phyloP scores from a whole-genome alignment of 92 coral and sea anemone genomes.

The Phenganax stokvisi region DNA sequence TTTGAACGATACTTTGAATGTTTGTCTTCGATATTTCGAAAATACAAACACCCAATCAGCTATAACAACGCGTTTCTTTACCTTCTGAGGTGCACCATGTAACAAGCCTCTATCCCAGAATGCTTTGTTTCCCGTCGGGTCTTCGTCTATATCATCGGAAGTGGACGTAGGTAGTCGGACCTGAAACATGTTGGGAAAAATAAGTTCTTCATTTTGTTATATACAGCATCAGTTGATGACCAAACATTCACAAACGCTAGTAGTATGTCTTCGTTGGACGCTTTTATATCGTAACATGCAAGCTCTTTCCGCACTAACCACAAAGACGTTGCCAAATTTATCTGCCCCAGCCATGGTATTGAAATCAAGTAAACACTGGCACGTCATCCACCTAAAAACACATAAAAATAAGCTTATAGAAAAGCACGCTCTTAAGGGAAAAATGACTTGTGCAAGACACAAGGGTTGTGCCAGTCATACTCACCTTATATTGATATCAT shows the following conservation, averaged over 20 bases:
- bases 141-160: constrained; percentile 90
- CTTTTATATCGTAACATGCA: not conserved
- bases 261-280: not conserved
- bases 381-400: constrained; percentile 77
- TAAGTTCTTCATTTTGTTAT: not conserved
- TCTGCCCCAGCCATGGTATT: constrained; percentile 90
- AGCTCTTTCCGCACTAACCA: constrained; percentile 52
- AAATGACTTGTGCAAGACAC: not conserved
- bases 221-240: too few relatives aligned
- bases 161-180: constrained; percentile 74
- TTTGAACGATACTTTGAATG: too few relatives aligned
- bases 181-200: constrained; percentile 27
- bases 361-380: constrained; percentile 75
- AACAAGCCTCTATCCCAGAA: constrained; percentile 98
- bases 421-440: not conserved
- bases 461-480: not conserved
- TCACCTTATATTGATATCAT: constrained; percentile 94
- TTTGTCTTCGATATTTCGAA: too few relatives aligned
- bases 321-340: constrained; percentile 89
- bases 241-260: too few relatives aligned
- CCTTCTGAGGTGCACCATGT: constrained; percentile 98
- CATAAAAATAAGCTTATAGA: not conserved
- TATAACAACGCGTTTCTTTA: not conserved
- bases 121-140: constrained; percentile 98
- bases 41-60: too few relatives aligned